These are phyloP conservation scores for Cirrhinus mrigala DNA, from an alignment of 2,797 vertebrate species.

Conservation along the genomic window DNA sequence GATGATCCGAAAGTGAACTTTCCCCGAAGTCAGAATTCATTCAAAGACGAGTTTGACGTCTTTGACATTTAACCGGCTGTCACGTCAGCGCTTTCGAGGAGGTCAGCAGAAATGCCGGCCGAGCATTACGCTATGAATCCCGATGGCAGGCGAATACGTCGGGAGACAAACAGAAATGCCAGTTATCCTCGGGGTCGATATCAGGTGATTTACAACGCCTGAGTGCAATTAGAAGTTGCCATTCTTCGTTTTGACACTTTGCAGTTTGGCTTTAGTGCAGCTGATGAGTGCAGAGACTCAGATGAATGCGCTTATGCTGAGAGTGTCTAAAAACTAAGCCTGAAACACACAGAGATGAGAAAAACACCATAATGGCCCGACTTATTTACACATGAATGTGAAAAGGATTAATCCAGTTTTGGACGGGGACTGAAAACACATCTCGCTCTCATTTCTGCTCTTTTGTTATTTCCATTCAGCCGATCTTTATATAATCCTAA, in stretches of 20 bases:
- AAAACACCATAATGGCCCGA: neutral
- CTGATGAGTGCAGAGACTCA: neutral
- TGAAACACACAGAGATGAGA: neutral
- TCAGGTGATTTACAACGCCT: neutral
- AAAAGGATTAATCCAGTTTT: conserved; percentile 8
- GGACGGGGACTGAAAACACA: neutral
- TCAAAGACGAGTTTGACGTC: conserved; percentile 39
- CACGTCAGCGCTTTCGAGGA: conserved; percentile 49
- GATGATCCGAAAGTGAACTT: conserved; percentile 54
- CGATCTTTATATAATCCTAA: neutral
- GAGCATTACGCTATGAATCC: too few species aligned
- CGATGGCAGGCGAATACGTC: too few species aligned
- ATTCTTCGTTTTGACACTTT: neutral
- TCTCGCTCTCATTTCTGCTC: neutral
- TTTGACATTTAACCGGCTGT: conserved; percentile 58
- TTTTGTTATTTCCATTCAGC: neutral
- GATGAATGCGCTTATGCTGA: neutral
- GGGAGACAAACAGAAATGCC: neutral
- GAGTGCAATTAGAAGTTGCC: neutral
- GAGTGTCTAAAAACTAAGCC: neutral
- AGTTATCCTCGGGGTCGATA: neutral
- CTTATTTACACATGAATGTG: conserved; percentile 14
- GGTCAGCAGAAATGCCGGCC: neutral
- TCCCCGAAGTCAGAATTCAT: conserved; percentile 55
- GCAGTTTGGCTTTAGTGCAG: neutral